Conservation (phyloP, 2,797 vertebrate genomes). For the Helostoma temminkii region DNA sequence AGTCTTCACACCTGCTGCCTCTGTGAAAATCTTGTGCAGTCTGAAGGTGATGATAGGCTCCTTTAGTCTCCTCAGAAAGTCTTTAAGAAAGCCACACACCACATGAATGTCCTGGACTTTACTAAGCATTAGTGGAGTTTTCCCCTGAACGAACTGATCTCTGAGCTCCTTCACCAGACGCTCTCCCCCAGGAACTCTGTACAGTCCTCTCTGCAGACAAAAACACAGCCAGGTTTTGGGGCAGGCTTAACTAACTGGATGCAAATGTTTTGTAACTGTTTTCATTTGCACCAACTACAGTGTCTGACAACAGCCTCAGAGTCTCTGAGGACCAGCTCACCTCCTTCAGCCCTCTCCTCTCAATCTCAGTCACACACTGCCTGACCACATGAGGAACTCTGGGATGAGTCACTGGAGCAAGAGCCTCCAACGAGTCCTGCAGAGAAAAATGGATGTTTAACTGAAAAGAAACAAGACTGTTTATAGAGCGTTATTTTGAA, state of each 20-base stretch:
- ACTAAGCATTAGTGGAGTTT: conserved; percentile 64
- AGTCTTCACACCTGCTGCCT: conserved; percentile 79
- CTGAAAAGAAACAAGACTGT: too few relatives aligned
- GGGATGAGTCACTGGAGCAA: conserved; percentile 48
- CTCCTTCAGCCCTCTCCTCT: conserved; percentile 70
- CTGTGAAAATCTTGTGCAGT: conserved; percentile 85
- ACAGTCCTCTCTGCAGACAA: conserved; percentile 85
- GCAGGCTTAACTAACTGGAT: too few relatives aligned
- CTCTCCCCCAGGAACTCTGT: conserved; percentile 86
- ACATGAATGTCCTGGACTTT: conserved; percentile 87
- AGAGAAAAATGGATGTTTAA: background rate
- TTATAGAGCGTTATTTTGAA: too few relatives aligned
- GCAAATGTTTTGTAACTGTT: too few relatives aligned
- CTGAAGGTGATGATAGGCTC: conserved; percentile 83
- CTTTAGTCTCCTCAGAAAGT: conserved; percentile 88
- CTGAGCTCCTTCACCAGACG: conserved; percentile 87
- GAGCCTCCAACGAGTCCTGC: conserved; percentile 62
- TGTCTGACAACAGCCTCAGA: background rate
- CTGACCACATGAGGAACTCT: conserved; percentile 60
- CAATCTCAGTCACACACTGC: conserved; percentile 73
- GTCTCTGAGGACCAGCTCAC: conserved; percentile 27
- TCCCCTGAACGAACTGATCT: conserved; percentile 79
- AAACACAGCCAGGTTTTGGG: background rate
- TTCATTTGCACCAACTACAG: background rate
- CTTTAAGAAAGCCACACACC: conserved; percentile 90